phyloP scores from a whole-genome alignment of 1,140 invertebrate genomes.

The Drosophila malerkotliana region DNA sequence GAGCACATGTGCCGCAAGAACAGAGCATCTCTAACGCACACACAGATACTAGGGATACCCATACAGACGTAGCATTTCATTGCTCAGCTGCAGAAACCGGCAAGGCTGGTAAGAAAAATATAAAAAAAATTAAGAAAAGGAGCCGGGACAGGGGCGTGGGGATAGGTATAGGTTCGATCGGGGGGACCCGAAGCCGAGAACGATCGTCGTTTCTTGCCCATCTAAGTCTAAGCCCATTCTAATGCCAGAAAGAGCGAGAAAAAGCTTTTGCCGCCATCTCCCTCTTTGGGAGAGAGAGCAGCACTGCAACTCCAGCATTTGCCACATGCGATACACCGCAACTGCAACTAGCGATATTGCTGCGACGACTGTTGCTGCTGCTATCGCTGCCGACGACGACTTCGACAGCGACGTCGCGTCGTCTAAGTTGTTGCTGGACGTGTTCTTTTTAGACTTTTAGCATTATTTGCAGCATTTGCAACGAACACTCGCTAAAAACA shows the following conservation, averaged over 20 bases:
- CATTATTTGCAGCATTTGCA: constrained; percentile 84
- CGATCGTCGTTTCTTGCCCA: constrained; percentile 59
- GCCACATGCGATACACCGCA: constrained; percentile 64
- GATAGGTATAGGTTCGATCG: constrained; percentile 29
- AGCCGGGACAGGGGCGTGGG: constrained; percentile 57
- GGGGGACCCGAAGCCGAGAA: constrained; percentile 51
- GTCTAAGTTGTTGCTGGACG: constrained; percentile 72
- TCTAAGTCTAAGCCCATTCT: constrained; percentile 79
- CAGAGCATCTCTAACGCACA: constrained; percentile 56
- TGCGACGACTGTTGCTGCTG: constrained; percentile 42
- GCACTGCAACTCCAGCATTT: constrained; percentile 68
- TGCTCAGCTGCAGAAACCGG: constrained; percentile 57
- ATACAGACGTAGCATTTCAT: constrained; percentile 37
- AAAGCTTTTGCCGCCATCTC: background rate
- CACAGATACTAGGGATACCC: constrained; percentile 42
- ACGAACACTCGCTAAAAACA: constrained; percentile 84
- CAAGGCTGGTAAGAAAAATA: constrained; percentile 43
- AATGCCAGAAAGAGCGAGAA: constrained; percentile 57
- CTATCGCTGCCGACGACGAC: constrained; percentile 39
- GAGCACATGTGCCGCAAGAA: constrained; percentile 77
- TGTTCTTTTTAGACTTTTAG: constrained; percentile 83
- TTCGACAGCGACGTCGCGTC: constrained; percentile 55
- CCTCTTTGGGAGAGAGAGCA: constrained; percentile 31
- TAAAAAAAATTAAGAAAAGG: constrained; percentile 35
- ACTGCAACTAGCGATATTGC: constrained; percentile 45